Conservation (phyloP, 2,113 vertebrate genomes). For the Festucalex cinctus region DNA sequence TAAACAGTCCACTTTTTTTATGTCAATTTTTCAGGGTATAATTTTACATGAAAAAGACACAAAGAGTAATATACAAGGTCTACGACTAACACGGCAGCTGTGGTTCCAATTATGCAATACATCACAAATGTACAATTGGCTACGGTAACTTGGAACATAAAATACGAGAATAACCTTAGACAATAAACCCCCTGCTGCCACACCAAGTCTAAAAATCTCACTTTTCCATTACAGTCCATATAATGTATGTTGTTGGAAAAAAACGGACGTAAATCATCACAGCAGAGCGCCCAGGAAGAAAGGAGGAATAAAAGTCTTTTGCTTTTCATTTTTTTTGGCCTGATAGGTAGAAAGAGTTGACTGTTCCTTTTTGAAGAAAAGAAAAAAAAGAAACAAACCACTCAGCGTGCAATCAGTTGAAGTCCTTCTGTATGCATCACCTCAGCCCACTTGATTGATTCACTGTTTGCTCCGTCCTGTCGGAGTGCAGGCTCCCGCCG, state of each 20-base stretch:
- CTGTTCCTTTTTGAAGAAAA: conserved; percentile 35
- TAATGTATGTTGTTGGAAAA: background rate
- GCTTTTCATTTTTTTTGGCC: conserved; percentile 21
- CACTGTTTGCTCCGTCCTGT: conserved; percentile 63
- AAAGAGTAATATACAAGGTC: background rate
- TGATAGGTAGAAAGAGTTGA: conserved; percentile 39
- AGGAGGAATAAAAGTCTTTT: conserved; percentile 35
- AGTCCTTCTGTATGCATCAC: conserved; percentile 62
- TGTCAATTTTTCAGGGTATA: background rate
- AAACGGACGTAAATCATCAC: background rate
- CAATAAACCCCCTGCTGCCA: background rate
- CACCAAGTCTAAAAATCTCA: background rate
- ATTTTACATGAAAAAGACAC: background rate
- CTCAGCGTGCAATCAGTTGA: conserved; percentile 61
- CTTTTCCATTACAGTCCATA: background rate
- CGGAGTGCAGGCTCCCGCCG: conserved; percentile 52
- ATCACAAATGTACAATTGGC: background rate
- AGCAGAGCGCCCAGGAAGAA: conserved; percentile 24
- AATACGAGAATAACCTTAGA: background rate
- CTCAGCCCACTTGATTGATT: conserved; percentile 66
- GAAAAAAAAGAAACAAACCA: conserved; percentile 52
- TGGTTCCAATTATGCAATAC: background rate
- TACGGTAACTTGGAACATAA: background rate
- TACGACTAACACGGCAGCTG: background rate
- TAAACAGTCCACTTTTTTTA: background rate